phyloP scores from a whole-genome alignment of 2,888 invertebrate genomes.

The Eristalinus sepulchralis region DNA sequence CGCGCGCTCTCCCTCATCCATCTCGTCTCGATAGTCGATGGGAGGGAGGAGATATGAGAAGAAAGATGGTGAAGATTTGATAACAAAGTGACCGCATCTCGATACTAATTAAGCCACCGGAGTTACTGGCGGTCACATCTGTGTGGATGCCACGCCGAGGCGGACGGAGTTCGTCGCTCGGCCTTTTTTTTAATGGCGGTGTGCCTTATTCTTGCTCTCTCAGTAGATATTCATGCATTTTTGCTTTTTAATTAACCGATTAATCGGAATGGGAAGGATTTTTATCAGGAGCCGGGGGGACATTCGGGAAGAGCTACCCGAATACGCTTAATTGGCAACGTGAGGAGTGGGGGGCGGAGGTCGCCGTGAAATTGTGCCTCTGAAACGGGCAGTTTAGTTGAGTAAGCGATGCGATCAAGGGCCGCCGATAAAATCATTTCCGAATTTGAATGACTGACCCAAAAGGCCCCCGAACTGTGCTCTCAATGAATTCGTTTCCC shows the following conservation, averaged over 20 bases:
- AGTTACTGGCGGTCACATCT: conserved; percentile 49
- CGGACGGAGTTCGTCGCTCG: conserved; percentile 29
- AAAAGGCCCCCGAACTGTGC: neutral
- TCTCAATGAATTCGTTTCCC: neutral
- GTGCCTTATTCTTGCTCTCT: conserved; percentile 68
- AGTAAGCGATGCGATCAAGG: conserved; percentile 64
- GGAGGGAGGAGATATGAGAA: conserved; percentile 36
- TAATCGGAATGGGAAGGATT: conserved; percentile 66
- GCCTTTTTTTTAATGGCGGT: conserved; percentile 45
- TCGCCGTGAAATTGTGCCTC: no score
- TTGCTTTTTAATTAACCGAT: conserved; percentile 61
- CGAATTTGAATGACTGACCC: conserved; percentile 46
- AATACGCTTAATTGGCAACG: conserved; percentile 67
- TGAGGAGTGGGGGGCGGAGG: conserved; percentile 1
- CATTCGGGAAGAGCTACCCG: conserved; percentile 56
- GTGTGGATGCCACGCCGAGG: neutral
- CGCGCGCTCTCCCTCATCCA: neutral
- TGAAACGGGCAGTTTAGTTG: conserved; percentile 14
- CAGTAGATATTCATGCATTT: conserved; percentile 42
- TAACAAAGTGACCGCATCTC: conserved; percentile 65
- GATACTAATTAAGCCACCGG: conserved; percentile 71
- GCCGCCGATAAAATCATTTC: conserved; percentile 48
- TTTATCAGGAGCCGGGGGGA: conserved; percentile 56
- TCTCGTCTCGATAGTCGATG: neutral
- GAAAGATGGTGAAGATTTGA: conserved; percentile 69